A percentile compares a stretch with the other conserved stretches of the same genome.
phyloP scores from a whole-genome alignment of 1,140 invertebrate genomes.

The Cydia strobilella region DNA sequence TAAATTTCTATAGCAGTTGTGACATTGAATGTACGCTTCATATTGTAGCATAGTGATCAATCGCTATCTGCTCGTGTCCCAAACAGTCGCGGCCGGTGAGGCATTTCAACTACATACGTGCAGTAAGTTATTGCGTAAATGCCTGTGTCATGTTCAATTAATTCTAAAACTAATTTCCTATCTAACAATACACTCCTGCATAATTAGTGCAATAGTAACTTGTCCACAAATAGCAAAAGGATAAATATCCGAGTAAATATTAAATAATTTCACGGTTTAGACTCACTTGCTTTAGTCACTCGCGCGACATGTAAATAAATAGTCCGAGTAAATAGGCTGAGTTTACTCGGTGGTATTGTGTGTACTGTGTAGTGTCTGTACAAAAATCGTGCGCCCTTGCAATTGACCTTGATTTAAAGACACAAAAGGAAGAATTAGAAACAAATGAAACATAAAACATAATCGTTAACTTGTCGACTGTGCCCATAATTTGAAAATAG shows the following conservation, averaged over 20 bases:
- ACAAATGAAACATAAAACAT: no score
- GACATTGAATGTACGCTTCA: neutral
- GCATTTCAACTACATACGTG: neutral
- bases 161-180: neutral
- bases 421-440: no score
- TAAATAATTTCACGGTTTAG: no score
- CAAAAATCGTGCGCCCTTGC: no score
- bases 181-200: neutral
- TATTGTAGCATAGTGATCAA: neutral
- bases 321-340: no score
- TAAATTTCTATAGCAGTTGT: neutral
- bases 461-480: no score
- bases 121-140: constrained; percentile 2
- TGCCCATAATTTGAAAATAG: no score
- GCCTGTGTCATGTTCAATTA: neutral
- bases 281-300: no score
- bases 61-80: constrained; percentile 3
- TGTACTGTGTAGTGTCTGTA: no score
- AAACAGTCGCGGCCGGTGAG: neutral
- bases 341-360: no score
- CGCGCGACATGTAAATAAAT: no score
- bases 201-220: neutral
- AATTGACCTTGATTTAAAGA: no score
- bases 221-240: neutral
- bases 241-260: neutral